phyloP scores from a whole-genome alignment of 2,113 vertebrate genomes.

The Xenus cinereus region DNA sequence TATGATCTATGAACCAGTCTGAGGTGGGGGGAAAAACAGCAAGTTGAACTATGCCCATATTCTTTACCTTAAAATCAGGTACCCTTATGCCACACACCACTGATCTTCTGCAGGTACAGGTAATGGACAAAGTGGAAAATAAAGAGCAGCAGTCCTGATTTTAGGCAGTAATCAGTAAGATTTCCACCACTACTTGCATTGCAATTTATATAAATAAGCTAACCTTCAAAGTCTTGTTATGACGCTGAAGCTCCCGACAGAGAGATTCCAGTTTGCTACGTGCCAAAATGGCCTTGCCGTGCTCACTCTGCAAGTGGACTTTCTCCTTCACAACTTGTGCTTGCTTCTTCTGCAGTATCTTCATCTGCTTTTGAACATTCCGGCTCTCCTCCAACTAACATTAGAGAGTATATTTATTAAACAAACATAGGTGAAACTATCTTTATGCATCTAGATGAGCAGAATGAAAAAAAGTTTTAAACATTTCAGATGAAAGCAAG shows the following conservation, averaged over 20 bases:
- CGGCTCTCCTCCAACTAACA: slow-evolving; percentile 94
- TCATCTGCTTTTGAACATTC: slow-evolving; percentile 95
- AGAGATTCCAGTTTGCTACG: slow-evolving; percentile 98
- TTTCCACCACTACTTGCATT: background rate
- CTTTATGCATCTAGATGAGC: background rate
- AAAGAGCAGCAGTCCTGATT: background rate
- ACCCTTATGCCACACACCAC: background rate
- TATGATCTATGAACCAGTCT: background rate
- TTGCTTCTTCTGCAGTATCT: slow-evolving; percentile 95
- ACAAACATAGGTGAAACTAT: background rate
- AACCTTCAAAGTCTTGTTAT: slow-evolving; percentile 98
- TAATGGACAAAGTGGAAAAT: background rate
- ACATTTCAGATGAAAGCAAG: background rate
- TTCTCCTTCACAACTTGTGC: slow-evolving; percentile 96
- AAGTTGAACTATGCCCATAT: background rate
- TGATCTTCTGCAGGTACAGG: background rate
- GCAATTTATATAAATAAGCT: background rate
- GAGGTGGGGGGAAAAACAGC: background rate
- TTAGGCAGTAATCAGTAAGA: background rate
- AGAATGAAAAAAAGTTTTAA: background rate
- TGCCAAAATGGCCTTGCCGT: slow-evolving; percentile 96
- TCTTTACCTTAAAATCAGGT: background rate
- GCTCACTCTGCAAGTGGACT: slow-evolving; percentile 93
- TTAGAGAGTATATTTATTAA: slow-evolving; percentile 30
- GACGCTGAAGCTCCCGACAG: slow-evolving; percentile 95